Percentiles rank a stretch among this genome's conserved stretches.
These are phyloP conservation scores for Drosophila nikananu DNA, from an alignment of 1,140 invertebrate genomes.

Conservation along the genomic window DNA sequence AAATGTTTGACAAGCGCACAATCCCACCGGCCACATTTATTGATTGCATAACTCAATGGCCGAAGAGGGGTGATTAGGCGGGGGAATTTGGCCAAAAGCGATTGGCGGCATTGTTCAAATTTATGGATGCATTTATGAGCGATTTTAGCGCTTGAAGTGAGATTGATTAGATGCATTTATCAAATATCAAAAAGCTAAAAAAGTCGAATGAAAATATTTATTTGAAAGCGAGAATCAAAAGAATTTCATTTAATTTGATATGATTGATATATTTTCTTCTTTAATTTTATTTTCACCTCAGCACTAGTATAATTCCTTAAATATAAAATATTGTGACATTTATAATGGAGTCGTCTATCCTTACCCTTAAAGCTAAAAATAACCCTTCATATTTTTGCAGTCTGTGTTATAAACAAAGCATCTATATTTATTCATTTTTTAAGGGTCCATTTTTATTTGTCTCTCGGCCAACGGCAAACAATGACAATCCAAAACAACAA, in stretches of 20 bases:
- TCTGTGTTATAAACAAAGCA: background rate
- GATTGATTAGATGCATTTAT: conserved; percentile 27
- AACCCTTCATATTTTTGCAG: background rate
- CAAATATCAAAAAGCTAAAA: background rate
- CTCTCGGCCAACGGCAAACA: conserved; percentile 35
- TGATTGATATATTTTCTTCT: background rate
- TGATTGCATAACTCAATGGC: conserved; percentile 30
- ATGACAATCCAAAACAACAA: conserved; percentile 49
- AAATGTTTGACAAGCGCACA: conserved; percentile 48
- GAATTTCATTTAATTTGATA: background rate
- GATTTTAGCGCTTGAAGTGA: conserved; percentile 15
- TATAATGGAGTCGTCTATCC: too few species aligned
- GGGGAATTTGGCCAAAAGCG: conserved; percentile 17
- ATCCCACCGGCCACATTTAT: conserved; percentile 37
- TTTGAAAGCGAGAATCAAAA: background rate
- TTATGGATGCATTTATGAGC: conserved; percentile 34
- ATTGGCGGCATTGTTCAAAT: conserved; percentile 25
- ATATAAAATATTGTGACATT: background rate
- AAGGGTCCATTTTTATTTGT: background rate
- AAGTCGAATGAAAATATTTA: background rate
- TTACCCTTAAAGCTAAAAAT: background rate
- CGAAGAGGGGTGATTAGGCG: background rate
- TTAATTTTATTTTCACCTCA: too few species aligned
- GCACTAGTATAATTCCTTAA: too few species aligned
- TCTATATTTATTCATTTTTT: conserved; percentile 2